These are phyloP conservation scores for Acropternis orthonyx DNA, from an alignment of 2,797 vertebrate genomes.

Conservation along the genomic window DNA sequence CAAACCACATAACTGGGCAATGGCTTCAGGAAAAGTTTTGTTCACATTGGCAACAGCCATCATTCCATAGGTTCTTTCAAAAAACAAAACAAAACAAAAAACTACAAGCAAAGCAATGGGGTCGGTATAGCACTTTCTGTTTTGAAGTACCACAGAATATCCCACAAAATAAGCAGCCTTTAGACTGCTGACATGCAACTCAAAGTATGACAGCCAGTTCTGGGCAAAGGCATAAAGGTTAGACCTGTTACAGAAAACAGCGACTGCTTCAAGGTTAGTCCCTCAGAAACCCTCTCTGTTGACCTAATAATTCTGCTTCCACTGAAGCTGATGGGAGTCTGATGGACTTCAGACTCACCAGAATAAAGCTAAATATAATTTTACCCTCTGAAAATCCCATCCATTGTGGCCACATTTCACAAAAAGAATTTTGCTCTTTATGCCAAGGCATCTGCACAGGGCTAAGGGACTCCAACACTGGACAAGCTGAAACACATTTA, in stretches of 20 bases:
- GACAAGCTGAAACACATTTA: constrained; percentile 34
- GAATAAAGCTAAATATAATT: background rate
- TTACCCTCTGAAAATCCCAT: background rate
- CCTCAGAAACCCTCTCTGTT: background rate
- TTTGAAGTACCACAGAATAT: background rate
- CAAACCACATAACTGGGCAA: background rate
- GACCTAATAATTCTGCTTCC: background rate
- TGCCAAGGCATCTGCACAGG: background rate
- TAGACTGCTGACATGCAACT: background rate
- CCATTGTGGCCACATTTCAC: background rate
- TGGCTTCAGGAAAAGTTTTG: background rate
- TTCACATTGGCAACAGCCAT: background rate
- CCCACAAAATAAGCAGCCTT: background rate
- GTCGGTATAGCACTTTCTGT: background rate
- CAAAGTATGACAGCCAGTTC: background rate
- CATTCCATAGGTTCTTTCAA: background rate
- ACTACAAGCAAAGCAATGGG: background rate
- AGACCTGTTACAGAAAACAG: background rate
- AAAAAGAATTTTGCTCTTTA: background rate
- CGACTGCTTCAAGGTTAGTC: background rate
- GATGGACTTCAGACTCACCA: background rate
- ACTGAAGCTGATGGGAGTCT: background rate
- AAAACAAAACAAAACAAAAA: background rate
- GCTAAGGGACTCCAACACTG: background rate
- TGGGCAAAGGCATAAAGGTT: background rate